phyloP scores from a whole-genome alignment of 2,113 vertebrate species.

The Istiophorus platypterus region DNA sequence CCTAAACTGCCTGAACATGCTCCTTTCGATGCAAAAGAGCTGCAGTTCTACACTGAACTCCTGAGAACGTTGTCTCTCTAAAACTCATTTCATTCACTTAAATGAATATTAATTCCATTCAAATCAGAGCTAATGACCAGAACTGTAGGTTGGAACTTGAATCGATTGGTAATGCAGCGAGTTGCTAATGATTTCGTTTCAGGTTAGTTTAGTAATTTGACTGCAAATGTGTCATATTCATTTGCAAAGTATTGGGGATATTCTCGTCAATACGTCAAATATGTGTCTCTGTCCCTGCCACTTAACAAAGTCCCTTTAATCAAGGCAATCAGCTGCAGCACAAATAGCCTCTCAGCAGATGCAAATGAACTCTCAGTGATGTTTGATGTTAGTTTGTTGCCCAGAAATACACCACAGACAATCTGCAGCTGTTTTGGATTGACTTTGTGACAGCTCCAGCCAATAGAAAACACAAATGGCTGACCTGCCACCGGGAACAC shows the following conservation, averaged over 20 bases:
- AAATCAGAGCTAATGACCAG: neutral
- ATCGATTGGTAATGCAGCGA: too few species aligned
- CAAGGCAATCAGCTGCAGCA: slow-evolving; percentile 4
- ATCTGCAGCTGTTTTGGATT: slow-evolving; percentile 36
- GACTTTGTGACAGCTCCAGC: slow-evolving; percentile 8
- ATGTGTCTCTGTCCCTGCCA: neutral
- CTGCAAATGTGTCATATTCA: neutral
- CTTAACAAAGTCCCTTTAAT: slow-evolving; percentile 7
- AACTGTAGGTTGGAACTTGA: too few species aligned
- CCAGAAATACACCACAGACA: slow-evolving; percentile 7
- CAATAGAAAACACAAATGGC: slow-evolving; percentile 20
- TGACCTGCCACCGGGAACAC: too few species aligned
- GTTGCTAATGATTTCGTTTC: too few species aligned
- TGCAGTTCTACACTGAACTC: neutral
- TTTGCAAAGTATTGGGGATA: too few species aligned
- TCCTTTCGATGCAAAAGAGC: slow-evolving; percentile 10
- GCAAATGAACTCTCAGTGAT: slow-evolving; percentile 31
- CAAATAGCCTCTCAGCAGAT: slow-evolving; percentile 23
- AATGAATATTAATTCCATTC: neutral
- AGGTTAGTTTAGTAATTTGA: too few species aligned
- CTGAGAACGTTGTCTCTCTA: too few species aligned
- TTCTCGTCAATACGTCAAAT: too few species aligned
- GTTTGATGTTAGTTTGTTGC: slow-evolving; percentile 21
- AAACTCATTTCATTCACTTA: neutral
- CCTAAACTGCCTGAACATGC: too few species aligned